Evolutionary conservation across 2,888 invertebrate genomes (phyloP), one percentile per base, ranked within the genome.

Genomic region (Chromoteleia sp.): DNA sequence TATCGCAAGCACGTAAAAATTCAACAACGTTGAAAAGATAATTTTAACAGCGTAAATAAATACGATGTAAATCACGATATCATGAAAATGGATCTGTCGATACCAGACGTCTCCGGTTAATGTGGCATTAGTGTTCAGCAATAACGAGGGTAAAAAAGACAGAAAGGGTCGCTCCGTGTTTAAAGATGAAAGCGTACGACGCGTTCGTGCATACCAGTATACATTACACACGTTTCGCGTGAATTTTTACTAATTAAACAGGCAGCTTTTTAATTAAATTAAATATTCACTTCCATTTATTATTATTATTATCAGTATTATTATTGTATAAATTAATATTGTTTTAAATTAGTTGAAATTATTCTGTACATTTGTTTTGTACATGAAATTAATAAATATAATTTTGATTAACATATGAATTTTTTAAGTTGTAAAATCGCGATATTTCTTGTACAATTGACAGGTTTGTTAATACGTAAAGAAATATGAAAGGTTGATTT

Each of bases 91-190:
- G 41, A 67, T 68, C 68, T 52, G 61, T 56, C 61, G 54, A 61
- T 61, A 36, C 76, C 70, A 77, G 76, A 70, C 70, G 56, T 70
- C 59, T 67, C 54, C 29, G 70, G 52, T 77, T 77, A 77, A 77
- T 70, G 70, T 77, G 63, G 70, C 63, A 77, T 54, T 70, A 68
- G 67, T 17, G 63, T 19, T 29, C 29, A 39, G 61, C 61, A 61
- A 67, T 74, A 63, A 74, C 29, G 41, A 74, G 80, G 68, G 68
- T 74, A 63, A 74, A 74, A 61, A 50, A 54, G 54, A 48, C n/a
- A 25, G 25, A 17, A 68, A 52, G 74, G 61, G 61, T 74, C 67
- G 71, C 2, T 33, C 17, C 15, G 8, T 8, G 19, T 59, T 76
- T 43, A 52, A 59, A 43, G 52, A 52, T 56, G 33, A 76, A 68